Base-by-base conservation (phyloP, 2,888 invertebrate genomes). In the Lissonota sp. region DNA sequence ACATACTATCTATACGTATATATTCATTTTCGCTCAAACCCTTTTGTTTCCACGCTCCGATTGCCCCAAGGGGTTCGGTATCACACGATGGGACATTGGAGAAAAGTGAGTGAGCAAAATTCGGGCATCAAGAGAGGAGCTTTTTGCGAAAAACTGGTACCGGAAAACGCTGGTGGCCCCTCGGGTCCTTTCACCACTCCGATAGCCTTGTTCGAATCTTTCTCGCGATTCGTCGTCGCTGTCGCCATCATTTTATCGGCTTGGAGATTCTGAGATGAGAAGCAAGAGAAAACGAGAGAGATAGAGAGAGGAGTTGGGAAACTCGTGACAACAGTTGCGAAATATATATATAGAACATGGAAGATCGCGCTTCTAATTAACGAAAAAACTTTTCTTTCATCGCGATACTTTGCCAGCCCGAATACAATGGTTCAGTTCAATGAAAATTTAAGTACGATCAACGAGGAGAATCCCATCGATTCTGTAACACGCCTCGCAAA, bases 41-140 rank as follows among this genome's bases (percentile, higher is more conserved):
- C 78, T 75, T 75, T 79, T 82, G 79, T 82, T 82, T 79, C 71
- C 81, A 14, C 16, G 46, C 53, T 71, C 42, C 64, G 58, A 79
- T 57, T 75, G 78, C 74, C 74, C 26, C 26, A 26, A 26, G 49
- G 53, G 51, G 66, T 74, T 70, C 51, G 26, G 26, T 53, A 40
- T 69, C 67, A 26, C 16, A 26, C 49, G 62, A 26, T 26, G 26
- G 26, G 67, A 67, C 71, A 75, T 49, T 44, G 66, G 67, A 53
- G 66, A 78, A 71, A 69, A 69, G 75, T 44, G 53, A 67, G 55
- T 64, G 55, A 64, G 44, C 67, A 66, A 80, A 37, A 74, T 67
- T 82, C 78, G 46, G 74, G 74, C 42, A 51, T 60, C 67, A 55
- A 72, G 62, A 72, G 62, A 14, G 67, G 40, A 14, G 62, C 26